Evolutionary conservation across 92 coral and sea anemone genomes (phyloP), one percentile per base, ranked within the genome.

Genomic region (Chrysogorgia sp.): DNA sequence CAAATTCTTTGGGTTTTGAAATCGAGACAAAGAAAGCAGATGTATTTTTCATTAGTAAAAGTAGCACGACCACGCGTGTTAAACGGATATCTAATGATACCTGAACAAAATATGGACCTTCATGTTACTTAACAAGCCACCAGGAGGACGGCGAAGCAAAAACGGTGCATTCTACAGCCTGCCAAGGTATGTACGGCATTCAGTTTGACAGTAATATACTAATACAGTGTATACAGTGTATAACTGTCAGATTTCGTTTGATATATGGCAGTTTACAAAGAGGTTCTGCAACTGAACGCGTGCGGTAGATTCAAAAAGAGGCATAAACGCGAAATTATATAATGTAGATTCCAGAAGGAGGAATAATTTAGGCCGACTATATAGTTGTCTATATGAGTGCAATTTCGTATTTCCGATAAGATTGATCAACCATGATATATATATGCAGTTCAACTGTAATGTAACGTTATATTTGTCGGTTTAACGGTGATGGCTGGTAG

Each of bases 1-100:
- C 48, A 45, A 20, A 47, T 43, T 43, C 58, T 47, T 43, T 20
- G 58, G 37, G 58, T 69, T 65, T 63, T 40, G 52, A 65, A 65
- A 37, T 12, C 34, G 53, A 65, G 55, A 69, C 76, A 45, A 69
- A 69, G 76, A 69, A 55, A 45, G 49, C 59, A 69, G 50, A 47
- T 49, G 76, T 37, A 67, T 48, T 45, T n/a, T 69, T 47, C 61
- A 69, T 69, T 69, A 69, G 50, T 58, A 48, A 69, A 35, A 2
- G 1, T 17, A 28, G 10, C 25, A 8, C 25, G 59, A 69, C 31
- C 63, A 68, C 75, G 52, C 75, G 58, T 14, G 31, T 68, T 19
- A 43, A 14, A 69, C 15, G 60, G 60, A 34, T 23, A 47, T 2
- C 30, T 28, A 26, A n/a, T 21, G 31, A 65, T 20, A 47, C 2